phyloP scores from a whole-genome alignment of 1,140 invertebrate genomes.

The Probaryconus sp. region DNA sequence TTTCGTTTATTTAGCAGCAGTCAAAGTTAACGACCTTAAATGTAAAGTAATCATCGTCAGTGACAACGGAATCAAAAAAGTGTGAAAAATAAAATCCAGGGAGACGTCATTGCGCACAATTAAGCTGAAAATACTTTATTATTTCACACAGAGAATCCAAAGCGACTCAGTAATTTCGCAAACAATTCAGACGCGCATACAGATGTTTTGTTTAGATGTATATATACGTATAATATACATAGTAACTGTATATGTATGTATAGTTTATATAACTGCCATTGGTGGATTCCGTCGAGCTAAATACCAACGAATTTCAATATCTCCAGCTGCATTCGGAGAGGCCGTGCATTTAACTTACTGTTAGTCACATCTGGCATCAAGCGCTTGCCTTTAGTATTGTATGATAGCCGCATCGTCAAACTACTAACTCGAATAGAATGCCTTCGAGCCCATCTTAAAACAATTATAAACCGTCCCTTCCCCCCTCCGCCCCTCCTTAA shows the following conservation, averaged over 20 bases:
- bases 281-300: constrained; percentile 54
- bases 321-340: constrained; percentile 52
- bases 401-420: constrained; percentile 51
- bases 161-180: constrained; percentile 51
- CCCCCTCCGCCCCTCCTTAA: too few species aligned
- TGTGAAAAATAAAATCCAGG: constrained; percentile 37
- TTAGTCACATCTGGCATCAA: constrained; percentile 60
- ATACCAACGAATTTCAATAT: constrained; percentile 62
- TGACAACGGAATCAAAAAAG: constrained; percentile 51
- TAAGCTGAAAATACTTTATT: constrained; percentile 30
- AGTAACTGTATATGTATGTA: constrained; percentile 2
- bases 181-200: constrained; percentile 46
- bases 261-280: constrained; percentile 41
- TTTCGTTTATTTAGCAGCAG: constrained; percentile 28
- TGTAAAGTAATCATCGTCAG: constrained; percentile 15
- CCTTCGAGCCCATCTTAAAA: constrained; percentile 52
- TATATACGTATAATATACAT: neutral
- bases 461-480: constrained; percentile 52
- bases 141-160: constrained; percentile 40
- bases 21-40: constrained; percentile 40
- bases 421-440: constrained; percentile 59
- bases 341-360: constrained; percentile 56
- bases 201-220: too few species aligned
- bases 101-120: constrained; percentile 36
- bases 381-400: constrained; percentile 34